Conservation (phyloP, 2,797 vertebrate genomes). For the Benthosema pterotum region DNA sequence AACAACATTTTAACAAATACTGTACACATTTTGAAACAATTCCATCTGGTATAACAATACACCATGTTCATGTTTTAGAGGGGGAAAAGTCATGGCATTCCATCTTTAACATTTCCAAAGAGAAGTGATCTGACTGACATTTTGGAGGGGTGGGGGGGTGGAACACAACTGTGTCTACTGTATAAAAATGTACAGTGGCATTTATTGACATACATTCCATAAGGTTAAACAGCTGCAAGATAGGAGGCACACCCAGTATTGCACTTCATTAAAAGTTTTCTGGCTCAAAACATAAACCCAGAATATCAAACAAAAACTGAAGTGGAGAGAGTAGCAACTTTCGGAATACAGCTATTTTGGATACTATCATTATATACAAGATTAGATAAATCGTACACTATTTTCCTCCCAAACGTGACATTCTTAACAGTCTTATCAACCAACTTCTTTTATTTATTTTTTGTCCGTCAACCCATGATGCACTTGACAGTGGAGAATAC, state of each 20-base stretch:
- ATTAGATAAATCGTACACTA: conserved; percentile 96
- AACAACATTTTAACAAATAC: no score
- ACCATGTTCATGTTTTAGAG: no score
- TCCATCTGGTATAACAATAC: no score
- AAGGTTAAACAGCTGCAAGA: conserved; percentile 99
- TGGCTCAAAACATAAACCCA: conserved; percentile 99
- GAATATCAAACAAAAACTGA: conserved; percentile 99
- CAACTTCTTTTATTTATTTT: conserved; percentile 82
- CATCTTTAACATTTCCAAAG: conserved; percentile 69
- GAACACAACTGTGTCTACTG: conserved; percentile 85
- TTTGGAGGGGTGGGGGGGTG: conserved; percentile 72
- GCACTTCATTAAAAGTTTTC: conserved; percentile 99
- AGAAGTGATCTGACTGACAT: conserved; percentile 71
- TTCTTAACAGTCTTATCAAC: conserved; percentile 94
- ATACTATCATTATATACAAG: conserved; percentile 98
- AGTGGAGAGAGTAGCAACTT: conserved; percentile 98
- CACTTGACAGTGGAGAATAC: conserved; percentile 89
- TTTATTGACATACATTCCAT: conserved; percentile 99
- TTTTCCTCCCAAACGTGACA: conserved; percentile 90
- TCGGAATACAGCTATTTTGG: conserved; percentile 86
- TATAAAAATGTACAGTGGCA: conserved; percentile 99
- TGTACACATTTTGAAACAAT: no score
- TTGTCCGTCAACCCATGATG: conserved; percentile 84
- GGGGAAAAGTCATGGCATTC: no score
- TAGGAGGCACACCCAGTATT: conserved; percentile 99